A percentile compares a stretch with the other conserved stretches of the same genome.
Evolutionary conservation across 2,888 invertebrate genomes (phyloP).

Genomic region (Erebia epiphron): DNA sequence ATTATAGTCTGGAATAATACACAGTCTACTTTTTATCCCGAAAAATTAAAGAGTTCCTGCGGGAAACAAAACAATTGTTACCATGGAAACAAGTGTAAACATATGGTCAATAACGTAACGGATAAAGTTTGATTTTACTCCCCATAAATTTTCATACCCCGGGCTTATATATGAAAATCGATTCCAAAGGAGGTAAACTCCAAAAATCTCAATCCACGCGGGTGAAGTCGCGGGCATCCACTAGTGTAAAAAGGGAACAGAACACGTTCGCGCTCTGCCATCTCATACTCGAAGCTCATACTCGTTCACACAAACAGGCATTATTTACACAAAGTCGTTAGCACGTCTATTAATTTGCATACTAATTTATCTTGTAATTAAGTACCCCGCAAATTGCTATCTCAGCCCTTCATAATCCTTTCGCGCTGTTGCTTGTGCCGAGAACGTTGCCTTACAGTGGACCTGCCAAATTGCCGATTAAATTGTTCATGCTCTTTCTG

Average conservation of each 20-base stretch:
- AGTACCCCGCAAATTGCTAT: slow-evolving; percentile 81
- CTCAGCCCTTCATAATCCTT: slow-evolving; percentile 83
- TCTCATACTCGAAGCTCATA: background rate
- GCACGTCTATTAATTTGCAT: slow-evolving; percentile 76
- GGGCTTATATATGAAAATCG: too few species aligned
- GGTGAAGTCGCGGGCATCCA: too few species aligned
- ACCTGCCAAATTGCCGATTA: slow-evolving; percentile 42
- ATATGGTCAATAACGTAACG: too few species aligned
- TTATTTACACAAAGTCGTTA: slow-evolving; percentile 41
- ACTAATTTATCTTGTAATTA: slow-evolving; percentile 83
- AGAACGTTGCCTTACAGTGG: slow-evolving; percentile 48
- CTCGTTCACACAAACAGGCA: slow-evolving; percentile 24
- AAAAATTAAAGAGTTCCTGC: too few species aligned
- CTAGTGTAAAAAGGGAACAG: background rate
- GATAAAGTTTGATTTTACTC: too few species aligned
- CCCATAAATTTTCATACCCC: too few species aligned
- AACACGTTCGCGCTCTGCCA: background rate
- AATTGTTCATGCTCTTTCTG: background rate
- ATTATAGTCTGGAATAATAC: too few species aligned
- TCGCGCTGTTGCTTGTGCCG: slow-evolving; percentile 66
- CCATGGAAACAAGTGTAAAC: too few species aligned
- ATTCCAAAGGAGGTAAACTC: too few species aligned
- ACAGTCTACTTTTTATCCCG: too few species aligned
- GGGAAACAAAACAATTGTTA: too few species aligned
- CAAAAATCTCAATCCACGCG: too few species aligned